Conservation (phyloP, 2,888 invertebrate genomes). For the Aricia artaxerxes region DNA sequence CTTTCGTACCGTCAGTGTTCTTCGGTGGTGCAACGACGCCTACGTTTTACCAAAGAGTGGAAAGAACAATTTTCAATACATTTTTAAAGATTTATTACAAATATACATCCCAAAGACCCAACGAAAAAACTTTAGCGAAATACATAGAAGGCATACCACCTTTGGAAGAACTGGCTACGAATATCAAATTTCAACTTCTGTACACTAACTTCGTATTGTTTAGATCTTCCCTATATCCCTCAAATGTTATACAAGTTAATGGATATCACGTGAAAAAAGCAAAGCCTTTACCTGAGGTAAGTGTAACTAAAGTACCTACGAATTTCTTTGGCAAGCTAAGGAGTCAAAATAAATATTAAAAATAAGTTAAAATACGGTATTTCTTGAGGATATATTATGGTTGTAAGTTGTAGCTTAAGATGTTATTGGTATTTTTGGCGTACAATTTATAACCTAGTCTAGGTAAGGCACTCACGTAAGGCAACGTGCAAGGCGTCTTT, state of each 20-base stretch:
- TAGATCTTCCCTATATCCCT: conserved; percentile 66
- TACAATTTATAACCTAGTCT: too few relatives aligned
- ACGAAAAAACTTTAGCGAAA: conserved; percentile 48
- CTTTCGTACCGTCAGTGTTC: conserved; percentile 74
- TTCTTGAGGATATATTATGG: too few relatives aligned
- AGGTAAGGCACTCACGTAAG: too few relatives aligned
- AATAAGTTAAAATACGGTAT: too few relatives aligned
- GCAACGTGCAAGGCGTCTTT: too few relatives aligned
- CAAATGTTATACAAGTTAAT: conserved; percentile 77
- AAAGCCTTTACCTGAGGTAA: conserved; percentile 56
- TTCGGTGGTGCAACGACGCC: conserved; percentile 64
- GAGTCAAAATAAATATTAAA: too few relatives aligned
- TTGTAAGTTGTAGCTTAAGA: too few relatives aligned
- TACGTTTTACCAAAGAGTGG: conserved; percentile 61
- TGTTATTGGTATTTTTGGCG: too few relatives aligned
- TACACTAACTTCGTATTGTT: conserved; percentile 76
- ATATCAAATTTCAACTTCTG: conserved; percentile 70
- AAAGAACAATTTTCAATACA: conserved; percentile 53
- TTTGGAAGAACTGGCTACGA: conserved; percentile 65
- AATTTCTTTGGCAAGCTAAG: too few relatives aligned
- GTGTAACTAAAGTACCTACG: conserved; percentile 31
- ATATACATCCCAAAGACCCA: conserved; percentile 41
- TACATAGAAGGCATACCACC: conserved; percentile 65
- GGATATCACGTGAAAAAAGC: conserved; percentile 66
- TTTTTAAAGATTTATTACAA: conserved; percentile 21